Conservation (phyloP, 2,888 invertebrate genomes). For the Volucella bombylans region DNA sequence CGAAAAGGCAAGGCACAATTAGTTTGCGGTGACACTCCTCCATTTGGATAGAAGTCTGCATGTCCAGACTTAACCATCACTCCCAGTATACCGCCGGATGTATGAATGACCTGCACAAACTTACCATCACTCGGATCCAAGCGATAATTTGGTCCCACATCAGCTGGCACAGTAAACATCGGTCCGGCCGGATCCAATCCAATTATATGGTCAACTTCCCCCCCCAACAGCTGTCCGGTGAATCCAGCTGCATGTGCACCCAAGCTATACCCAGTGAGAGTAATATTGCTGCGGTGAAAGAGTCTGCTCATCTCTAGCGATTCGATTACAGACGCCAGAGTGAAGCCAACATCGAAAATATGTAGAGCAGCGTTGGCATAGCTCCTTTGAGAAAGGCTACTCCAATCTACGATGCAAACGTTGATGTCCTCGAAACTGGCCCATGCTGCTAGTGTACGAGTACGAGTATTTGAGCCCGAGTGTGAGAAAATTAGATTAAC, state of each 20-base stretch:
- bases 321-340: conserved; percentile 80
- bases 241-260: conserved; percentile 82
- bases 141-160: conserved; percentile 78
- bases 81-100: conserved; percentile 80
- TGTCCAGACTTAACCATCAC: conserved; percentile 80
- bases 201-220: conserved; percentile 81
- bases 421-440: conserved; percentile 78
- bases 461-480: conserved; percentile 6
- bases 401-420: conserved; percentile 82
- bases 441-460: conserved; percentile 77
- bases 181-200: conserved; percentile 82
- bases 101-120: conserved; percentile 81
- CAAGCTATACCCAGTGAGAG: conserved; percentile 81
- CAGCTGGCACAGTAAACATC: conserved; percentile 80
- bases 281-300: conserved; percentile 79
- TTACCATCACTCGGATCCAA: conserved; percentile 80
- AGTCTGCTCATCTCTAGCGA: conserved; percentile 77
- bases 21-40: conserved; percentile 80
- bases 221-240: conserved; percentile 79
- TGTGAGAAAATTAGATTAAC: conserved; percentile 65
- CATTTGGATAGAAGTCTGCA: conserved; percentile 82
- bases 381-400: conserved; percentile 78
- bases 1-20: conserved; percentile 79
- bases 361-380: conserved; percentile 81
- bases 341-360: conserved; percentile 81